These are phyloP conservation scores for Merops nubicus DNA, from an alignment of 2,113 vertebrate genomes.

Conservation along the genomic window DNA sequence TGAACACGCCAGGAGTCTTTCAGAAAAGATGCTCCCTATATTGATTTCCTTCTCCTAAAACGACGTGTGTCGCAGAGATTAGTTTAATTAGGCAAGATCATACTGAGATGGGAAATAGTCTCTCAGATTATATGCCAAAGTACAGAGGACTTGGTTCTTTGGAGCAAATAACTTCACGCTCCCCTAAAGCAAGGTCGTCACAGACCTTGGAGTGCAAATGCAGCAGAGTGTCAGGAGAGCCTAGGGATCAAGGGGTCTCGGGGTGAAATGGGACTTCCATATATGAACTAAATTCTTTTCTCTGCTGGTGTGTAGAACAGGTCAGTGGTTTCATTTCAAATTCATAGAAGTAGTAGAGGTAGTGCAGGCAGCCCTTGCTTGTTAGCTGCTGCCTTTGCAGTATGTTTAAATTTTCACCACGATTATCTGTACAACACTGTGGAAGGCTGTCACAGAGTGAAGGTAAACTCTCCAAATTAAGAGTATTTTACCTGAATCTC, in stretches of 20 bases:
- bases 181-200: background rate
- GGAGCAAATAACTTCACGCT: background rate
- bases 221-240: background rate
- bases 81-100: background rate
- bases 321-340: background rate
- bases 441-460: background rate
- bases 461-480: background rate
- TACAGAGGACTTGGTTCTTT: background rate
- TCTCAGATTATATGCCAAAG: background rate
- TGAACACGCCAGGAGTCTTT: background rate
- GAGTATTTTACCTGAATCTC: background rate
- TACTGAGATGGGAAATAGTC: background rate
- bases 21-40: background rate
- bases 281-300: background rate
- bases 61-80: rapidly evolving
- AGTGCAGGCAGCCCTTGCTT: background rate
- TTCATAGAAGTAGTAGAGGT: background rate
- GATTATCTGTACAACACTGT: background rate
- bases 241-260: background rate
- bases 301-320: background rate
- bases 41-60: background rate
- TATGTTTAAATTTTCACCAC: background rate
- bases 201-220: background rate
- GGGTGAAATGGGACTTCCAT: background rate
- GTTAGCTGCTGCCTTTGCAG: background rate